Evolutionary conservation across 2,888 invertebrate species (phyloP), one percentile per base, ranked within the genome.

Genomic region (Emmelina monodactyla): DNA sequence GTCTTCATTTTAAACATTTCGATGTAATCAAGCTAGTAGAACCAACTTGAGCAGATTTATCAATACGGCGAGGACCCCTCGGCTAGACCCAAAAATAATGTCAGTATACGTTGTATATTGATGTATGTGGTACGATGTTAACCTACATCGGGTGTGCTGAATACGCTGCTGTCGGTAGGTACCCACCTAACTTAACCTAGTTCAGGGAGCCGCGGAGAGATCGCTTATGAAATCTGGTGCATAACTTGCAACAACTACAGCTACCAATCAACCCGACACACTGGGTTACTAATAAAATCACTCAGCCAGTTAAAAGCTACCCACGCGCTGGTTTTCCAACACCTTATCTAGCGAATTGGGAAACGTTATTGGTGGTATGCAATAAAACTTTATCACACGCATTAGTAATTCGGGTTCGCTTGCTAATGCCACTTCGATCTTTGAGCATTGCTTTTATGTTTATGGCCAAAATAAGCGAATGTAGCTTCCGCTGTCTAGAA

Each of bases 161-260:
- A 78, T 79, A 79, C 73, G 67, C 69, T 56, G 57, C 63, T 60
- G 66, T 61, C 59, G 66, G 70, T 62, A 66, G 73, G 62, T 76
- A 78, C 66, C 75, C 75, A 76, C 72, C 70, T 79, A 79, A 76
- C 72, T 70, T 79, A 79, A 79, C 79, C 78, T 73, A 78, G 76
- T 76, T 78, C 78, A 78, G 76, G 76, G 76, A 71, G 67, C 29
- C 64, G n/a, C n/a, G 63, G 75, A 73, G 78, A 79, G 75, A 76
- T 75, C 70, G 75, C 73, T 76, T 76, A 76, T 78, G 75, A 78
- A 78, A 78, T 79, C 73, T 76, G 72, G 76, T 72, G 66, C 73
- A 67, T n/a, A n/a, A n/a, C n/a, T n/a, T n/a, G n/a, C n/a, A n/a
- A n/a, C n/a, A n/a, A n/a, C n/a, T n/a, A n/a, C n/a, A n/a, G n/a